Evolutionary conservation across 2,113 vertebrate species (phyloP), one percentile per base, ranked within the genome.

Genomic region (Pipra filicauda): DNA sequence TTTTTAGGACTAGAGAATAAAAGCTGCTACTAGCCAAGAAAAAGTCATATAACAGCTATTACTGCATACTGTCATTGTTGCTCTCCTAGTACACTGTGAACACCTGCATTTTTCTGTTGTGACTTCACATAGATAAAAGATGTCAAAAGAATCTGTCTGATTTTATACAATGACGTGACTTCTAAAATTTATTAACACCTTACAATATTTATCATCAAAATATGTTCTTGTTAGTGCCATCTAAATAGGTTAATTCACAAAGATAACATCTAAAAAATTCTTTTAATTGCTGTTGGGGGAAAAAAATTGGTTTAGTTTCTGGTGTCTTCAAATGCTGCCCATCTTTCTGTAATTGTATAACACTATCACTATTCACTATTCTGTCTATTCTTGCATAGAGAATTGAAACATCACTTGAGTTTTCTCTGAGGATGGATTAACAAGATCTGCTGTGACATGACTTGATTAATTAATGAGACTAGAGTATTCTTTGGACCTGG

Each of bases 401-500:
- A 97, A 97, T 97, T 97, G 94, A 97, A 98, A 96, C 96, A 96
- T 97, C 96, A 97, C 87, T 96, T 14, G 80, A 90, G 91, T 96
- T 97, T 96, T 89, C 97, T 97, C 97, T 91, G 83, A 97, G 94
- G 95, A 92, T 97, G 95, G 95, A 97, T 98, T 97, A 97, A 97
- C 96, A 96, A 97, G 97, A 97, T 97, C 89, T 94, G 82, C 85
- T 96, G 71, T 97, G 96, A 96, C 95, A 96, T 92, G 92, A 94
- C 88, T 96, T 97, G 96, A 97, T 97, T 98, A 97, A 98, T 97
- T 98, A 97, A 98, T 97, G 93, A 98, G 96, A 89, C 84, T 89
- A 44, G 94, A 95, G 91, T 88, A 96, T 97, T 97, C 93, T 95
- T 95, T 92, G 84, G 85, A 96, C 91, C 95, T 93, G 41, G 44